These are phyloP conservation scores for Byasa hedistus DNA, from an alignment of 2,888 invertebrate species.

Conservation along the genomic window DNA sequence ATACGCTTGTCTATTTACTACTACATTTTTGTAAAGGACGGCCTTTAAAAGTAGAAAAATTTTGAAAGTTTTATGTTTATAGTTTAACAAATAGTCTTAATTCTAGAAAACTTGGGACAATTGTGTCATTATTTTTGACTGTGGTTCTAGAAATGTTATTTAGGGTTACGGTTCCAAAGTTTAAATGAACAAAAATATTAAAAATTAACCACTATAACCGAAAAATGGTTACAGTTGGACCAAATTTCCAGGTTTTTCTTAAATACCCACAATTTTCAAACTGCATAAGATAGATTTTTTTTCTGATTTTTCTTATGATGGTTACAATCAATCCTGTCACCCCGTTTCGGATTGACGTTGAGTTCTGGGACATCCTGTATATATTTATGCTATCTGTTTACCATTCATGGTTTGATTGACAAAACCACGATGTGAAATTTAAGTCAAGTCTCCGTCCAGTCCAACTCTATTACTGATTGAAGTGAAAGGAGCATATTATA, in stretches of 20 bases:
- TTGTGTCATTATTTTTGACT: constrained; percentile 6
- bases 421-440: no score
- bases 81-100: constrained; percentile 5
- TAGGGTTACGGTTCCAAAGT: constrained; percentile 5
- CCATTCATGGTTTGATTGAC: no score
- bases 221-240: constrained; percentile 6
- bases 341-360: constrained; percentile 2
- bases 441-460: no score
- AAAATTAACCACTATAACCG: constrained; percentile 3
- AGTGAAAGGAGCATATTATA: no score
- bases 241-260: constrained; percentile 3
- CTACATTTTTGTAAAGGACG: no score
- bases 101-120: constrained; percentile 4
- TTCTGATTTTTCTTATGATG: background rate
- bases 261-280: background rate
- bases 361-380: constrained; percentile 1
- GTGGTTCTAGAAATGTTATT: background rate
- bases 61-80: background rate
- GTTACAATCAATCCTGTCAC: constrained; percentile 6
- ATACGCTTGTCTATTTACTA: no score
- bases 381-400: no score
- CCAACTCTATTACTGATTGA: no score
- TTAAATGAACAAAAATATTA: constrained; percentile 6
- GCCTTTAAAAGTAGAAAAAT: no score
- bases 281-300: no score